Percentiles rank a stretch among this genome's conserved stretches.
phyloP scores from a whole-genome alignment of 2,797 vertebrate genomes.

The Ataeniobius toweri region DNA sequence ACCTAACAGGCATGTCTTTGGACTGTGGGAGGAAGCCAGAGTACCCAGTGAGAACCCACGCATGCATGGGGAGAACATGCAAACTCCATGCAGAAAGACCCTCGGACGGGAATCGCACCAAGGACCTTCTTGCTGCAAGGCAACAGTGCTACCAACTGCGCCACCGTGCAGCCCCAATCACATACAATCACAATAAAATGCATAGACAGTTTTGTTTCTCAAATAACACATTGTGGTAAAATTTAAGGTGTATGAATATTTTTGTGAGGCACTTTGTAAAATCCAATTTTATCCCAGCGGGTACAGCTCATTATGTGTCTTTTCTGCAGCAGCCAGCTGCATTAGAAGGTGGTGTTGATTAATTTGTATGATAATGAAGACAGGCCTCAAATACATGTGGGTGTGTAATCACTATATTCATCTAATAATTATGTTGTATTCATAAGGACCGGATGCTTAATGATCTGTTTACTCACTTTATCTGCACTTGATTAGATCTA shows the following conservation, averaged over 20 bases:
- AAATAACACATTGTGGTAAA: not conserved
- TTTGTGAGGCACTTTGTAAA: not conserved
- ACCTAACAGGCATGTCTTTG: too few species aligned
- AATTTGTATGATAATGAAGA: conserved; percentile 62
- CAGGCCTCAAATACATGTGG: conserved; percentile 56
- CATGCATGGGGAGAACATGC: too few species aligned
- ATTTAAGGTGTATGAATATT: not conserved
- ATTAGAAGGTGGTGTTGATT: conserved; percentile 54
- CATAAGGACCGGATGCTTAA: conserved; percentile 59
- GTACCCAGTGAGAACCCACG: too few species aligned
- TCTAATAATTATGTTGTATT: conserved; percentile 75
- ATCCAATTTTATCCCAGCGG: not conserved
- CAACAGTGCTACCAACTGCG: too few species aligned
- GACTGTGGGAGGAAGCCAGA: too few species aligned
- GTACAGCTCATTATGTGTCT: not conserved
- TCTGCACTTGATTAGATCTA: conserved; percentile 69
- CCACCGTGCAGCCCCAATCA: too few species aligned
- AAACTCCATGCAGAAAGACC: too few species aligned
- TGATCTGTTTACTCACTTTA: conserved; percentile 69
- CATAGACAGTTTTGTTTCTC: not conserved
- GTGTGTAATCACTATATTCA: conserved; percentile 70
- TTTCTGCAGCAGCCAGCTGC: conserved; percentile 17
- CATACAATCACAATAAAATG: not conserved
- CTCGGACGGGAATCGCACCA: too few species aligned
- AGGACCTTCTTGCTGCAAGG: too few species aligned